Percentiles rank a stretch among this genome's conserved stretches.
phyloP scores from a whole-genome alignment of 2,113 vertebrate species.

The Heterotis niloticus region DNA sequence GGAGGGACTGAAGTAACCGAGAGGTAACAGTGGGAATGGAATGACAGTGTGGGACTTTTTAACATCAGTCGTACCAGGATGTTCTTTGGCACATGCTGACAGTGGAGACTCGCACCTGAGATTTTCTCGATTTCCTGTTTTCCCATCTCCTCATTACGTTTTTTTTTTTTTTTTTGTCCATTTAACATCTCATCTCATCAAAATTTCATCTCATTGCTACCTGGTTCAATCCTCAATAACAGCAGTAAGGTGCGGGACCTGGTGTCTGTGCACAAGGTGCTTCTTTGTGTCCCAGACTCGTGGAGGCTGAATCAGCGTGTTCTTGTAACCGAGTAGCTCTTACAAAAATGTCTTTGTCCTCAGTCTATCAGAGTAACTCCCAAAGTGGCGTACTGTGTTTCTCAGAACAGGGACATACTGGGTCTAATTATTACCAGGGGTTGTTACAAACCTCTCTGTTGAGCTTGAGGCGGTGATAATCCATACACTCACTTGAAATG shows the following conservation, averaged over 20 bases:
- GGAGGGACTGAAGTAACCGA: conserved; percentile 5
- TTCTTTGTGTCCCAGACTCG: neutral
- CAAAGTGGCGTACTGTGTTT: no score
- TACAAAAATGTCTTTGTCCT: neutral
- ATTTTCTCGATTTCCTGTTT: neutral
- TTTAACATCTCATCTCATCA: neutral
- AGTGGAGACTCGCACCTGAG: neutral
- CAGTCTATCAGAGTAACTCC: neutral
- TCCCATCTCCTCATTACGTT: neutral
- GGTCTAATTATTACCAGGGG: no score
- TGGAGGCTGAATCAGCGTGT: neutral
- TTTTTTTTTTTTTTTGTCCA: neutral
- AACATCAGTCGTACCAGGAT: no score
- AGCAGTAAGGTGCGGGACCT: neutral
- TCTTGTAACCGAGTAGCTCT: neutral
- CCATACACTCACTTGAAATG: no score
- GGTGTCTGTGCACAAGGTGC: no score
- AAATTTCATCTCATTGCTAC: conserved; percentile 19
- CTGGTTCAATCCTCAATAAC: neutral
- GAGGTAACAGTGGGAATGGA: neutral
- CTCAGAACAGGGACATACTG: no score
- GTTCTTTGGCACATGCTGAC: no score
- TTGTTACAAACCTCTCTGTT: no score
- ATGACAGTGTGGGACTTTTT: neutral
- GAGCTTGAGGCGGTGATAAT: no score